Evolutionary conservation across 1,140 invertebrate genomes (phyloP), one percentile per base, ranked within the genome.

Genomic region (Trachymyrmex cornetzi): DNA sequence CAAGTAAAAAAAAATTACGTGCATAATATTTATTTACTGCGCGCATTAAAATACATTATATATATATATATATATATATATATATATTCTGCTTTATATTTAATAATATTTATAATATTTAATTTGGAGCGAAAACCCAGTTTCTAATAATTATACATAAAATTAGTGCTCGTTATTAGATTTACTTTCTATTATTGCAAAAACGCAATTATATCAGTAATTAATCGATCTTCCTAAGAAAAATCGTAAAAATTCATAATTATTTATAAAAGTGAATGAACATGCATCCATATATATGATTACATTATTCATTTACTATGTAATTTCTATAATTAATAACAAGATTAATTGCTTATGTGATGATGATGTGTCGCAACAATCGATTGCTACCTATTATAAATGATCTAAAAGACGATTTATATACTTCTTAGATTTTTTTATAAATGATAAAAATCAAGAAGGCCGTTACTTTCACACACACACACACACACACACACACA

Each of bases 161-260:
- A 59, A 30, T 64, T n/a, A 5, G 9, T 19, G 38, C 16, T 57
- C n/a, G 2, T 63, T 14, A n/a, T 30, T 16, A 24, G 12, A 74
- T 74, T 77, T 63, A 61, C 11, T 44, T 77, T 72, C 16, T 48
- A 9, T 16, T 16, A 38, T 24, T 44, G 9, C 11, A 16, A 77
- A 44, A 61, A 7, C 4, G 34, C 30, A 38, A 63, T n/a, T 59
- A 22, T 11, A 64, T 48, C 22, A 48, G 48, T 53, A 80, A 44
- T 34, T 57, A 69, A 80, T 69, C 16, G 48, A 53, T 0, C n/a
- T 80, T 69, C 14, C 16, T 24, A 38, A 69, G 30, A 44, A 69
- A 24, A 57, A 14, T 3, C n/a, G 1, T 16, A 12, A 67, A 61
- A 16, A 22, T 27, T 5, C 44, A 2, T 57, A 2, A 50, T 27